Evolutionary conservation across 2,888 invertebrate genomes (phyloP).

Genomic region (Endomychus coccineus): DNA sequence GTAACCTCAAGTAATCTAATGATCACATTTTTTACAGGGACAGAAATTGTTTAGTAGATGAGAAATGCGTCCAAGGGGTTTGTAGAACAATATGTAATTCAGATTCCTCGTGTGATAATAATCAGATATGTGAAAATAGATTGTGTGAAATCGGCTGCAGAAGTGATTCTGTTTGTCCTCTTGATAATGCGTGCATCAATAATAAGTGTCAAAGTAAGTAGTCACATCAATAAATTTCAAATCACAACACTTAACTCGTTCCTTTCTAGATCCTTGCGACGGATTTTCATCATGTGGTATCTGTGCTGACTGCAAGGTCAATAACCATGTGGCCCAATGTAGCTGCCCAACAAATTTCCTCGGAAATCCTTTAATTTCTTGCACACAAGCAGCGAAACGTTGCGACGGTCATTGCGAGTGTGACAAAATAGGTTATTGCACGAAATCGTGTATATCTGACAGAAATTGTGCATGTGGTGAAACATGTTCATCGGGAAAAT

Average conservation of each 20-base stretch:
- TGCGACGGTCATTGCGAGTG: conserved; percentile 76
- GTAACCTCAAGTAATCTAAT: too few relatives aligned
- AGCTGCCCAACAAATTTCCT: conserved; percentile 74
- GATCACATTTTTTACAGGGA: conserved; percentile 60
- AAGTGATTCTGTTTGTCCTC: conserved; percentile 70
- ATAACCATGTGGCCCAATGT: conserved; percentile 79
- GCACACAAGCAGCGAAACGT: conserved; percentile 60
- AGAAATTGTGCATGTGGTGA: conserved; percentile 78
- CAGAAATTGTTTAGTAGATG: conserved; percentile 73
- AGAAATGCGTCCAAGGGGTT: conserved; percentile 75
- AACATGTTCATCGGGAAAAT: conserved; percentile 64
- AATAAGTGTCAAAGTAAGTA: conserved; percentile 69
- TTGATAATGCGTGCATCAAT: conserved; percentile 70
- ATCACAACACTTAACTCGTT: background rate
- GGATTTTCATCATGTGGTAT: conserved; percentile 68
- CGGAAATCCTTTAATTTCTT: conserved; percentile 75
- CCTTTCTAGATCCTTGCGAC: conserved; percentile 65
- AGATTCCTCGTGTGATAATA: conserved; percentile 69
- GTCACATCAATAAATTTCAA: background rate
- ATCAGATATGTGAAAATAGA: conserved; percentile 81
- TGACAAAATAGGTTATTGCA: conserved; percentile 74
- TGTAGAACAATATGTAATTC: conserved; percentile 83
- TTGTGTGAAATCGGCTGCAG: conserved; percentile 82
- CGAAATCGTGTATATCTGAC: conserved; percentile 56
- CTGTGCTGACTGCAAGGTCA: conserved; percentile 75